phyloP scores from a whole-genome alignment of 2,113 vertebrate genomes.

The Agelaius phoeniceus region DNA sequence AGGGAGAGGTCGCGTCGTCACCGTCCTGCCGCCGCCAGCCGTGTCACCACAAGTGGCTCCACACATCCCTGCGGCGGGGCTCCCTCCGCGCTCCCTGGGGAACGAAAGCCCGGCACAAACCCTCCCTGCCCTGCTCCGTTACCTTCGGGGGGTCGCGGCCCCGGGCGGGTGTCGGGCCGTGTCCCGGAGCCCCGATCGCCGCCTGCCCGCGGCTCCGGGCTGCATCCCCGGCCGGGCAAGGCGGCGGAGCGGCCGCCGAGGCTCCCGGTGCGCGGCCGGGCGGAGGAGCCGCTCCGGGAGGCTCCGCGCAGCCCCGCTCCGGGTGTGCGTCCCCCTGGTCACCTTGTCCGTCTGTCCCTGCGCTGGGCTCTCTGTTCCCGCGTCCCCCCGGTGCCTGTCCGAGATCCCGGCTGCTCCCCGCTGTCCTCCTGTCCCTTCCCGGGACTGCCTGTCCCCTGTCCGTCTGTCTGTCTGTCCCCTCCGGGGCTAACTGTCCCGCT shows the following conservation, averaged over 20 bases:
- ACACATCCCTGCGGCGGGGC: neutral
- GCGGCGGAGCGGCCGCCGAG: neutral
- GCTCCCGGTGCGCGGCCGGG: neutral
- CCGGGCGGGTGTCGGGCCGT: neutral
- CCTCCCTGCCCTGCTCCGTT: neutral
- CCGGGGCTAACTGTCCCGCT: neutral
- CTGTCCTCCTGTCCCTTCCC: neutral
- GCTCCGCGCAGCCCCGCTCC: neutral
- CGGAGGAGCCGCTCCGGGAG: neutral
- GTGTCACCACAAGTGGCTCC: neutral
- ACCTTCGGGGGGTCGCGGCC: neutral
- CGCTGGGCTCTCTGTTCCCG: neutral
- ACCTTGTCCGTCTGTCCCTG: neutral
- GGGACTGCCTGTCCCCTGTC: neutral
- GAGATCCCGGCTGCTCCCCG: neutral
- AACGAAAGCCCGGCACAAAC: neutral
- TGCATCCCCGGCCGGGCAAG: neutral
- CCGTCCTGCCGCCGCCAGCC: neutral
- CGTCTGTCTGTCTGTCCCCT: neutral
- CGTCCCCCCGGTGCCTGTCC: neutral
- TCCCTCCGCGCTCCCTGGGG: neutral
- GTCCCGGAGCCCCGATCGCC: neutral
- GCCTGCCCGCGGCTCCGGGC: neutral
- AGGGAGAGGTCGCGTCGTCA: neutral
- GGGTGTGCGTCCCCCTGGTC: neutral